These are phyloP conservation scores for Stegastes partitus DNA, from an alignment of 2,113 vertebrate genomes.

Conservation along the genomic window DNA sequence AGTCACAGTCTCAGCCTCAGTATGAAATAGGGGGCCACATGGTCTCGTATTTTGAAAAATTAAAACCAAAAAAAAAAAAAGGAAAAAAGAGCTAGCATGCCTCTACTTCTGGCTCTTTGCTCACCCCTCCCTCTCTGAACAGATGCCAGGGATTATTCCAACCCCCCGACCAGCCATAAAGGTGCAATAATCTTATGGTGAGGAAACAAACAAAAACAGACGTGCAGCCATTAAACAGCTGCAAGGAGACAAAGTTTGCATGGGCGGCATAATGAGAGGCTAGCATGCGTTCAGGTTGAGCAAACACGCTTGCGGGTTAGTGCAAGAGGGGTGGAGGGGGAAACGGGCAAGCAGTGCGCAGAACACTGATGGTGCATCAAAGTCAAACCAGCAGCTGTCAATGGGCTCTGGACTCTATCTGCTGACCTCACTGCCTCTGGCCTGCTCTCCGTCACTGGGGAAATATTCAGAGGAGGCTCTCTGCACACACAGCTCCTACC, in stretches of 20 bases:
- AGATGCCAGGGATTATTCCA: constrained; percentile 87
- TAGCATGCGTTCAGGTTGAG: constrained; percentile 79
- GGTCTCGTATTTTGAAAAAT: constrained; percentile 74
- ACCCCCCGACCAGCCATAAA: constrained; percentile 87
- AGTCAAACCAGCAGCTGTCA: constrained; percentile 82
- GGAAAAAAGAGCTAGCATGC: constrained; percentile 46
- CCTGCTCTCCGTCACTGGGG: constrained; percentile 61
- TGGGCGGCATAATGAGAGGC: constrained; percentile 79
- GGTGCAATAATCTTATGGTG: constrained; percentile 87
- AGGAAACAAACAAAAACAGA: constrained; percentile 88
- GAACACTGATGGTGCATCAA: constrained; percentile 81
- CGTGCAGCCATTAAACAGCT: constrained; percentile 85
- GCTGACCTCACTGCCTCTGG: constrained; percentile 75
- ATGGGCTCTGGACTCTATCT: constrained; percentile 74
- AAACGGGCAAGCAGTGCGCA: constrained; percentile 37
- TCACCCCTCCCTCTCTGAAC: constrained; percentile 77
- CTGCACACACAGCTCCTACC: constrained; percentile 59
- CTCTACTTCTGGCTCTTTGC: constrained; percentile 66
- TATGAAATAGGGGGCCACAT: constrained; percentile 71
- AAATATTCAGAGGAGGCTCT: constrained; percentile 71
- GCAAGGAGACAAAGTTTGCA: constrained; percentile 85
- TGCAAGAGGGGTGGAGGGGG: constrained; percentile 41
- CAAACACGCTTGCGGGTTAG: constrained; percentile 75
- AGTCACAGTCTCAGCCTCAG: constrained; percentile 58
- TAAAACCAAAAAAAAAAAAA: constrained; percentile 38